Conservation (phyloP, 2,888 invertebrate genomes). For the Crocallis elinguaria region DNA sequence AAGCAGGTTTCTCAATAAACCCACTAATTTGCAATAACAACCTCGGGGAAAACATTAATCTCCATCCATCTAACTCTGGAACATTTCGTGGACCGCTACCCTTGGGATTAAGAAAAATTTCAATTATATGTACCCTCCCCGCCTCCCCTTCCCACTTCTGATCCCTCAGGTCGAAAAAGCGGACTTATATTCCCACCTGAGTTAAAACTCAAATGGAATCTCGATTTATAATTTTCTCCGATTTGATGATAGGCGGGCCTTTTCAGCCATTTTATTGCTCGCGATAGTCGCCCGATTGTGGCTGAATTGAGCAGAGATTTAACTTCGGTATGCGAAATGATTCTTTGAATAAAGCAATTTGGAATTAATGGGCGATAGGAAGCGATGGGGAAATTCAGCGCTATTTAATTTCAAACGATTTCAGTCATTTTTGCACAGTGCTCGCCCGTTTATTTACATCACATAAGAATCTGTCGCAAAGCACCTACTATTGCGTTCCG, state of each 20-base stretch:
- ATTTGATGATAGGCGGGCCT: constrained; percentile 50
- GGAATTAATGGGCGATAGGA: constrained; percentile 20
- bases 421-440: background rate
- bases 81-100: constrained; percentile 43
- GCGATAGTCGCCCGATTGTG: constrained; percentile 38
- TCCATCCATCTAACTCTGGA: constrained; percentile 41
- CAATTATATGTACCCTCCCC: constrained; percentile 58
- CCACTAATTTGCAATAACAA: constrained; percentile 42
- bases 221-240: constrained; percentile 65
- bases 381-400: background rate
- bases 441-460: too few relatives aligned
- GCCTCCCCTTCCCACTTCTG: constrained; percentile 8
- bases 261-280: constrained; percentile 46
- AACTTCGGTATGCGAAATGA: constrained; percentile 28
- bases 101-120: constrained; percentile 67
- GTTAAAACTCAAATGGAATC: constrained; percentile 66
- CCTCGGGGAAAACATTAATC: constrained; percentile 43
- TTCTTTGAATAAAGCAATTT: constrained; percentile 28
- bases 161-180: constrained; percentile 44
- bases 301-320: constrained; percentile 26
- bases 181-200: constrained; percentile 49
- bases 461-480: too few relatives aligned
- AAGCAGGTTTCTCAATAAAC: constrained; percentile 28
- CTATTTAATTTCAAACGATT: background rate
- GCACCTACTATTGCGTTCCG: too few relatives aligned